A percentile compares a stretch with the other conserved stretches of the same genome.
Evolutionary conservation across 2,797 vertebrate genomes (phyloP).

Genomic region (Geotrypetes seraphini): DNA sequence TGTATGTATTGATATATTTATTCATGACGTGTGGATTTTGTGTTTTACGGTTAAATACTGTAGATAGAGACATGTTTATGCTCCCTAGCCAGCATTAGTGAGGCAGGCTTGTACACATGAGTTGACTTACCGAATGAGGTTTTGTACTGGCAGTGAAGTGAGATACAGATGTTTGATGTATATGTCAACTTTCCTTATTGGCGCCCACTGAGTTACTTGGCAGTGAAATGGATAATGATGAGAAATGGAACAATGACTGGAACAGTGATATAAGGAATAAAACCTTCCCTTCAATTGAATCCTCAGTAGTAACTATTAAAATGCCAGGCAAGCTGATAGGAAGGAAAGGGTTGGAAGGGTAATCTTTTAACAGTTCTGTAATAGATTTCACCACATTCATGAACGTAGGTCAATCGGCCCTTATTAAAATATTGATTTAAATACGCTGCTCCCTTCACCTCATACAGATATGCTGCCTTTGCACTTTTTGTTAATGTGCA

Average conservation of each 20-base stretch:
- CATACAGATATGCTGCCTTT: no score
- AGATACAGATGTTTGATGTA: constrained; percentile 9
- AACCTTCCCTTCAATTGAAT: no score
- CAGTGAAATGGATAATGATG: constrained; percentile 1
- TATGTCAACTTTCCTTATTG: constrained; percentile 22
- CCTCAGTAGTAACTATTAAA: no score
- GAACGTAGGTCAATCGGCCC: no score
- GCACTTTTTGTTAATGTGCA: no score
- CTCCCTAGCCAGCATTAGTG: neutral
- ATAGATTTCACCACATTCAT: no score
- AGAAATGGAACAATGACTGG: constrained; percentile 5
- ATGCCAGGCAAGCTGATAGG: no score
- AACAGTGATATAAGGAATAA: fast-evolving
- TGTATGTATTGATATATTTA: neutral
- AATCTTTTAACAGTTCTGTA: no score
- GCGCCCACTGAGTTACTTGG: constrained; percentile 12
- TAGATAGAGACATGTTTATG: neutral
- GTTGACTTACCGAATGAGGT: constrained; percentile 23
- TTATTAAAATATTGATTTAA: no score
- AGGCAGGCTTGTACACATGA: constrained; percentile 16
- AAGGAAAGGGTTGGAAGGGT: no score
- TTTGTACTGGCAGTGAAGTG: constrained; percentile 7
- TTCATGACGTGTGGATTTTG: neutral
- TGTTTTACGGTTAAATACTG: no score
- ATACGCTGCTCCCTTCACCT: no score